Evolutionary conservation across 1,140 invertebrate genomes (phyloP).

Genomic region (Antheraea mylitta): DNA sequence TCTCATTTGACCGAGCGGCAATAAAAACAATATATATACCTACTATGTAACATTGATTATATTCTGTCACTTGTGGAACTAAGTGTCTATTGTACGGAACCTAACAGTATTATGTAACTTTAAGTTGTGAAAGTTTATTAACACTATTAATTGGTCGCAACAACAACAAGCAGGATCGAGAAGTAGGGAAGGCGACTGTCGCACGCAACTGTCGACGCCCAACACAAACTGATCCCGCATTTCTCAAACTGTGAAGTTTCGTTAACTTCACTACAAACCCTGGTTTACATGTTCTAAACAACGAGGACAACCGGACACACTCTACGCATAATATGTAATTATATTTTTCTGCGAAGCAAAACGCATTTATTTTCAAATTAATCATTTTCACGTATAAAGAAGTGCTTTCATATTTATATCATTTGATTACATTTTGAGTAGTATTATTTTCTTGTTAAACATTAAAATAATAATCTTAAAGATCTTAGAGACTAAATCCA

Average conservation of each 20-base stretch:
- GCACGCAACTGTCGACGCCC: not conserved
- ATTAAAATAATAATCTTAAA: no score
- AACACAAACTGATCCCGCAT: not conserved
- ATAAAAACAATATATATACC: no score
- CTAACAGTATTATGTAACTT: not conserved
- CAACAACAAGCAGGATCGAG: not conserved
- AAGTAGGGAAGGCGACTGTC: not conserved
- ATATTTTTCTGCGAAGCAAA: no score
- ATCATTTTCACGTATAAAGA: no score
- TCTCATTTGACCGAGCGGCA: no score
- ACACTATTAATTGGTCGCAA: not conserved
- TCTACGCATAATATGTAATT: not conserved
- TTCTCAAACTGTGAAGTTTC: not conserved
- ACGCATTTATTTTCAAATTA: no score
- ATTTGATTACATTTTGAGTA: no score
- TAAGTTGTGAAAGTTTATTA: not conserved
- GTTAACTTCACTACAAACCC: not conserved
- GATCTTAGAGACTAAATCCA: no score
- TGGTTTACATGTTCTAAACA: not conserved
- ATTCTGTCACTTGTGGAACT: not conserved
- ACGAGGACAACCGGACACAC: not conserved
- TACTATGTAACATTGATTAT: not conserved
- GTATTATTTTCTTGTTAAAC: no score
- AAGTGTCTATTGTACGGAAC: not conserved
- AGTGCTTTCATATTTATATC: no score